Base-by-base conservation (phyloP, 2,888 invertebrate genomes). In the Torymus aiolomorphi region DNA sequence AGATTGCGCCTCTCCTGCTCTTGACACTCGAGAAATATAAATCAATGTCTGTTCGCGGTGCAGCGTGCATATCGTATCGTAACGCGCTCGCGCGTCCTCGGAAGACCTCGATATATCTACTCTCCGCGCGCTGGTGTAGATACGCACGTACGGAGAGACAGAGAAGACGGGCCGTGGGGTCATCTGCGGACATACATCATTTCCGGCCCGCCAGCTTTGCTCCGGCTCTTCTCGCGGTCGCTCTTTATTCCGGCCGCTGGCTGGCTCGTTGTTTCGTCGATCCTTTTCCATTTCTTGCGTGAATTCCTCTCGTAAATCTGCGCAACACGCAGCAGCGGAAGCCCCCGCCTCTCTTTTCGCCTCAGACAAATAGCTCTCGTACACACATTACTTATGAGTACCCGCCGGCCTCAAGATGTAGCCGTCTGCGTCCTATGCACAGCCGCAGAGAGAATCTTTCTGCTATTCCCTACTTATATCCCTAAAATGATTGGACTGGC, bases 41-140 rank as follows among this genome's bases (percentile, higher is more conserved):
- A 87, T 87, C 87, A 87, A 86, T 83, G 87, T 87, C 87, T 78
- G 84, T 85, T 83, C 84, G 75, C 80, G 84, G 84, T 83, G 83
- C 82, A 83, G 75, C 74, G 80, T 81, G 83, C 85, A 84, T 86
- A 86, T 84, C 86, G 82, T 83, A 85, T 82, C 81, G 82, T 80
- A 84, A 51, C 49, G 42, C 52, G 42, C 52, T 20, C 20, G 11
- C 12, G 13, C 51, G 42, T 67, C 71, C 31, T 75, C 67, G 24
- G 57, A 57, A 49, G 69, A 71, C n/a, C 66, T 75, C 74, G 74
- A 24, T 66, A 59, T 57, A 75, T n/a, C 14, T 66, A 24, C 18
- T 18, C 70, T 4, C 0, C 31, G 49, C 16, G 20, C 62, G 24
- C 62, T 12, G 24, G 20, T 18, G 31, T 24, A 31, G 31, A 11